Base-by-base conservation (phyloP, 2,888 invertebrate genomes). In the Silvanus unidentatus region DNA sequence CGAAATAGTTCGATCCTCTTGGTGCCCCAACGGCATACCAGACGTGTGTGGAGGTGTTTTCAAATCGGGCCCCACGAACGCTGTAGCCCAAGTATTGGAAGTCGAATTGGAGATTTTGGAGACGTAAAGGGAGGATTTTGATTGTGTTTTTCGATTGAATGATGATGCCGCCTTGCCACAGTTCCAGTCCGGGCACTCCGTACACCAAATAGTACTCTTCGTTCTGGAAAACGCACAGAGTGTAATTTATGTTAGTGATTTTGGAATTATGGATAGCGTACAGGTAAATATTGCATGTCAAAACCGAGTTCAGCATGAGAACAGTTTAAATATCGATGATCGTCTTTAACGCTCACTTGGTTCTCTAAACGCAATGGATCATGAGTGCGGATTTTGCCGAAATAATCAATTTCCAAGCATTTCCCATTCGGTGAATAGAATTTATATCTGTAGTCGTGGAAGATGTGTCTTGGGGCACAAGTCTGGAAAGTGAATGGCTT, bases 21-120 rank as follows among this genome's bases (percentile, higher is more conserved):
- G 81, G 81, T 4, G 79, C 80, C 6, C 78, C 78, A 0, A 75
- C 75, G 1, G 79, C 71, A 40, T 75, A 75, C 4, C 75, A 65
- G 0, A 65, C 61, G 1, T 48, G 53, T 1, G 70, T 67, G n/a
- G 39, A 40, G 36, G 65, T 66, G 36, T 57, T 16, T 5, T 27
- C 47, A 27, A 50, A 49, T 42, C 41, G 42, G 16, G 45, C 53
- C 15, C 42, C 42, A 14, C 48, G 29, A 6, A 58, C 51, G 11
- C 48, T 44, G 28, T 60, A 60, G 6, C 60, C 60, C 58, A 32
- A 32, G 10, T 32, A 32, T 12, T 32, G 6, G n/a, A 4, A 12
- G n/a, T 3, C n/a, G 4, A 32, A 32, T 32, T 5, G 8, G 4
- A 22, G 8, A 22, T 3, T 22, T 22, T 22, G 3, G 8, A 3